phyloP scores from a whole-genome alignment of 2,888 invertebrate genomes.

The Callosobruchus maculatus region DNA sequence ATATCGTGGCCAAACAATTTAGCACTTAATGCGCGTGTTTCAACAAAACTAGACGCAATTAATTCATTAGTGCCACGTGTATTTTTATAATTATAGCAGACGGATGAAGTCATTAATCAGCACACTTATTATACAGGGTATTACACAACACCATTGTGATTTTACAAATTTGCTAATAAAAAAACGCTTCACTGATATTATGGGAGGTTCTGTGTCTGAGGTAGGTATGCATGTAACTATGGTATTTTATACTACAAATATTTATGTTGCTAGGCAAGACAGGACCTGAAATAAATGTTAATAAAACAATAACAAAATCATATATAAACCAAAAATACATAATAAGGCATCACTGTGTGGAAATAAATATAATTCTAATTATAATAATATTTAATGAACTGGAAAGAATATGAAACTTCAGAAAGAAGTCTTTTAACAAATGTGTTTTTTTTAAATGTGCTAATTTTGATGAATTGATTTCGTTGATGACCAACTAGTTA shows the following conservation, averaged over 20 bases:
- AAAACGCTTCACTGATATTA: background rate
- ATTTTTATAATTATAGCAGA: background rate
- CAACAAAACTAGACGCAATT: constrained; percentile 3
- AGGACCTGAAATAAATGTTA: constrained; percentile 3
- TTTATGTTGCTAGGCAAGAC: background rate
- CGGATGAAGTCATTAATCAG: constrained; percentile 15
- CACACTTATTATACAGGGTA: constrained; percentile 10
- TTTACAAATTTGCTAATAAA: constrained; percentile 3
- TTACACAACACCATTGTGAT: constrained; percentile 17
- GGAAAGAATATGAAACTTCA: constrained; percentile 17
- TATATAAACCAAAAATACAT: constrained; percentile 12
- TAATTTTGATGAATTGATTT: too few relatives aligned
- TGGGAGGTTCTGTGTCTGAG: background rate
- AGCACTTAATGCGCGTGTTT: background rate
- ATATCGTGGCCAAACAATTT: background rate
- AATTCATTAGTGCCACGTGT: constrained; percentile 4
- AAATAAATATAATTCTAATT: constrained; percentile 25
- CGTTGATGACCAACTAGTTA: too few relatives aligned
- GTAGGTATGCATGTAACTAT: background rate
- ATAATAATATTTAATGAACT: constrained; percentile 18
- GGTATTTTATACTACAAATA: background rate
- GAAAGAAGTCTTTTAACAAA: too few relatives aligned
- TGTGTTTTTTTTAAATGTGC: too few relatives aligned
- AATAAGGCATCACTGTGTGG: constrained; percentile 21
- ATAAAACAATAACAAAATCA: constrained; percentile 15